A percentile compares a stretch with the other conserved stretches of the same genome.
phyloP scores from a whole-genome alignment of 2,113 vertebrate species.

The Pandion haliaetus region DNA sequence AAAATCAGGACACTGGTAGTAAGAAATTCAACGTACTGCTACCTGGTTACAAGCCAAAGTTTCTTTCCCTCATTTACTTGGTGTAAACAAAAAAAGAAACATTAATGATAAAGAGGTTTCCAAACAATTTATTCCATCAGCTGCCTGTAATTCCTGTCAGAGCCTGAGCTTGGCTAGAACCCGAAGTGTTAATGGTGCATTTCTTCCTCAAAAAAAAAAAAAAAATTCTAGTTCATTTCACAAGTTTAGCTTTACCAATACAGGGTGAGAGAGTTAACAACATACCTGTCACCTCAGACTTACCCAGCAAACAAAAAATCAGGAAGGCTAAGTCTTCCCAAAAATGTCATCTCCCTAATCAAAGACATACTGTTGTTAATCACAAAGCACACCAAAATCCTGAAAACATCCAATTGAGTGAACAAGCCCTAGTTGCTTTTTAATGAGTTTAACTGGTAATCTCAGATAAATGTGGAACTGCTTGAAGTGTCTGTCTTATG shows the following conservation, averaged over 20 bases:
- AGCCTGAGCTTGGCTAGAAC: slow-evolving; percentile 13
- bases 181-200: slow-evolving; percentile 13
- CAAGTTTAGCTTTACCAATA: slow-evolving; percentile 27
- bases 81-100: background rate
- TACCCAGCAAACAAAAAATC: background rate
- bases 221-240: background rate
- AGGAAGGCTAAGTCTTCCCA: slow-evolving; percentile 32
- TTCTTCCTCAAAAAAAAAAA: background rate
- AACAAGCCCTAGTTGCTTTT: slow-evolving; percentile 45
- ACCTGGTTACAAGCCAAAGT: background rate
- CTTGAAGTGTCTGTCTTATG: slow-evolving; percentile 53
- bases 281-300: background rate
- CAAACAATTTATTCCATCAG: slow-evolving; percentile 34
- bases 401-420: slow-evolving; percentile 30
- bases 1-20: background rate
- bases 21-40: background rate
- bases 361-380: slow-evolving; percentile 36
- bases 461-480: slow-evolving; percentile 65
- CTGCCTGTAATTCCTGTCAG: slow-evolving; percentile 27
- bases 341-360: slow-evolving; percentile 32
- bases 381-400: slow-evolving; percentile 1
- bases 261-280: slow-evolving; percentile 1
- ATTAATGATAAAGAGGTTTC: slow-evolving; percentile 48
- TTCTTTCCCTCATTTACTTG: background rate
- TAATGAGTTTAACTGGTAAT: slow-evolving; percentile 71